phyloP scores from a whole-genome alignment of 2,888 invertebrate species.

The Agrenia bidenticulata region DNA sequence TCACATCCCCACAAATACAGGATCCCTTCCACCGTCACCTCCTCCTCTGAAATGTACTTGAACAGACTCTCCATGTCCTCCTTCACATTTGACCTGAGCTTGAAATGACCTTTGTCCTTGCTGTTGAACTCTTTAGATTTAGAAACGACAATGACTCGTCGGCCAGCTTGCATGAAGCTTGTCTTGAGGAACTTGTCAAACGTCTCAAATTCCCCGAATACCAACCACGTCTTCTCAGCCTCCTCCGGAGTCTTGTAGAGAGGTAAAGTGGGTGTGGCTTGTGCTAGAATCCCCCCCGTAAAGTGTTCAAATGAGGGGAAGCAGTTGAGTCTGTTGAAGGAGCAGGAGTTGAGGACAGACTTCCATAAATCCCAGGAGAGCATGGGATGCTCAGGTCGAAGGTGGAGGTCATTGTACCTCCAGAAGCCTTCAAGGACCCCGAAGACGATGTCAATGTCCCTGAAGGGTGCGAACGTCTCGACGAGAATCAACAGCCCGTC shows the following conservation, averaged over 20 bases:
- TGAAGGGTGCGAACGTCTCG: slow-evolving; percentile 20
- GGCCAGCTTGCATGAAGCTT: slow-evolving; percentile 5
- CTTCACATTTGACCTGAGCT: slow-evolving; percentile 8
- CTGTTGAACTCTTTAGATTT: slow-evolving; percentile 8
- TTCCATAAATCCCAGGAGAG: slow-evolving; percentile 13
- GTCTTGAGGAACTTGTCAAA: slow-evolving; percentile 10
- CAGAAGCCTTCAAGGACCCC: slow-evolving; percentile 37
- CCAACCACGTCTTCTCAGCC: slow-evolving; percentile 21
- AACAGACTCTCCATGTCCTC: slow-evolving; percentile 19
- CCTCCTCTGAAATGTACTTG: slow-evolving; percentile 9
- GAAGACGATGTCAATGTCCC: slow-evolving; percentile 22
- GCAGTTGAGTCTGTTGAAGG: slow-evolving; percentile 8
- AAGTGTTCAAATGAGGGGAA: slow-evolving; percentile 21
- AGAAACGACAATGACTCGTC: slow-evolving; percentile 21
- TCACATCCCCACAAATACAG: slow-evolving; percentile 31
- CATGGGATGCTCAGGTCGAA: slow-evolving; percentile 28
- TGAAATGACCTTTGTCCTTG: neutral
- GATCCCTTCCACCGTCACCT: neutral
- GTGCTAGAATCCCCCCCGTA: slow-evolving; percentile 17
- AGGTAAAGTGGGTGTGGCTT: neutral
- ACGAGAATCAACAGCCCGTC: slow-evolving; percentile 22
- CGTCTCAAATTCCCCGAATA: slow-evolving; percentile 19
- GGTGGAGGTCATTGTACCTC: slow-evolving; percentile 26
- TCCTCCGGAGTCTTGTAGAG: neutral
- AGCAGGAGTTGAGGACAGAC: slow-evolving; percentile 1